Conservation (phyloP, 2,113 vertebrate species). For the Dunckerocampus dactyliophorus region DNA sequence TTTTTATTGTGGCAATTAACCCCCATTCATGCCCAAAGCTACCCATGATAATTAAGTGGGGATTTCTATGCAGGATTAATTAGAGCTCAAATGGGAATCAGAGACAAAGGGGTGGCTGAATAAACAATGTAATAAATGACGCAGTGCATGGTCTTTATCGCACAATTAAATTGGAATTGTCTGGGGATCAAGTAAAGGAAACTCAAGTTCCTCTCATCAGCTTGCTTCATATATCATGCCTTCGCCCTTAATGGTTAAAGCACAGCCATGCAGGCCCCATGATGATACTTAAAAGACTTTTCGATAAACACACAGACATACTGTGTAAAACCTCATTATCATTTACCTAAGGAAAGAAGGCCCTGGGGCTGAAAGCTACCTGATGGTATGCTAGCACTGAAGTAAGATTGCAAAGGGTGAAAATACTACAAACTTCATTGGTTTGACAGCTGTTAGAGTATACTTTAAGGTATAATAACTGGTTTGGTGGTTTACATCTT, state of each 20-base stretch:
- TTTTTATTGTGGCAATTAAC: conserved; percentile 77
- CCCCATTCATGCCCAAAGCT: conserved; percentile 72
- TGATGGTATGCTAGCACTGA: conserved; percentile 5
- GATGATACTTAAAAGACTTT: conserved; percentile 54
- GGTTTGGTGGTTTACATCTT: not conserved
- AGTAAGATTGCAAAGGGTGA: conserved; percentile 12
- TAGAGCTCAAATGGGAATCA: conserved; percentile 73
- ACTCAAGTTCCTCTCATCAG: conserved; percentile 77
- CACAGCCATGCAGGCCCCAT: conserved; percentile 56
- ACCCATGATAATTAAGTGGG: conserved; percentile 84
- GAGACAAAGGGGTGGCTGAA: conserved; percentile 60
- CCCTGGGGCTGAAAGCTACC: conserved; percentile 6
- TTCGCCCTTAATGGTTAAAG: conserved; percentile 78
- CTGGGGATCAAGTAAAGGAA: conserved; percentile 75
- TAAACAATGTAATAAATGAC: conserved; percentile 88
- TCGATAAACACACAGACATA: conserved; percentile 54
- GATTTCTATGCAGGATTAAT: conserved; percentile 80
- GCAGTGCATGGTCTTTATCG: conserved; percentile 82
- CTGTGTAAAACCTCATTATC: conserved; percentile 44
- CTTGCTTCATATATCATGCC: conserved; percentile 77
- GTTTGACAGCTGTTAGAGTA: conserved; percentile 3
- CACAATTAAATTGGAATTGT: conserved; percentile 84
- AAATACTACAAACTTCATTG: conserved; percentile 1
- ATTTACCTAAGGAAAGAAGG: conserved; percentile 36
- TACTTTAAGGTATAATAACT: not conserved